A percentile compares a stretch with the other conserved stretches of the same genome.
Evolutionary conservation across 2,888 invertebrate species (phyloP).

Genomic region (Pammene fasciana): DNA sequence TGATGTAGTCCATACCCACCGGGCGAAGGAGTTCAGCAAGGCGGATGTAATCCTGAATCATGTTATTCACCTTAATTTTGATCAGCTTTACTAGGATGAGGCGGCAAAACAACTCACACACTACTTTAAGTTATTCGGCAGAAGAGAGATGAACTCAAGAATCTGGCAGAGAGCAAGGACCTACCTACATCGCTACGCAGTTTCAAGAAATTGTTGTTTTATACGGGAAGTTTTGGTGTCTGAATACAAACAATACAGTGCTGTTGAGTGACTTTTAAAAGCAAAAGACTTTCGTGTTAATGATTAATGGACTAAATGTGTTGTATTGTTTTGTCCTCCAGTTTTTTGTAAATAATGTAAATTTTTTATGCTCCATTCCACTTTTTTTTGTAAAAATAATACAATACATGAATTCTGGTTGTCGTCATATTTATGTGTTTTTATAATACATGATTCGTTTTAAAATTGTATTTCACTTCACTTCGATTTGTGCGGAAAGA

Average conservation of each 20-base stretch:
- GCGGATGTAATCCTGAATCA: constrained; percentile 57
- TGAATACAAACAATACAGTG: constrained; percentile 48
- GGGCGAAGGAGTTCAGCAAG: constrained; percentile 57
- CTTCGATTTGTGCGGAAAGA: too few relatives aligned
- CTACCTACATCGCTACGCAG: constrained; percentile 43
- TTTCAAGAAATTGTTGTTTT: constrained; percentile 43
- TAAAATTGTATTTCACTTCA: constrained; percentile 13
- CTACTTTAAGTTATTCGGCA: constrained; percentile 59
- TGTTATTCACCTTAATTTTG: constrained; percentile 69
- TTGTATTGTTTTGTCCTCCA: constrained; percentile 48
- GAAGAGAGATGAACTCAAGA: constrained; percentile 50
- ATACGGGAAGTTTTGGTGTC: constrained; percentile 48
- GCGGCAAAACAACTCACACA: constrained; percentile 57
- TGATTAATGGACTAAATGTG: constrained; percentile 43
- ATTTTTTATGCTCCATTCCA: constrained; percentile 44
- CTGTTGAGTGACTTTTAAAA: constrained; percentile 49
- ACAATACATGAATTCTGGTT: constrained; percentile 41
- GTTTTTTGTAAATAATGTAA: constrained; percentile 55
- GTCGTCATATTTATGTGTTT: constrained; percentile 42
- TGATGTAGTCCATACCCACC: constrained; percentile 66
- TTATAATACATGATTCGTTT: constrained; percentile 40
- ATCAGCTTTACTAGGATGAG: constrained; percentile 71
- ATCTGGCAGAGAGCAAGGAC: constrained; percentile 35
- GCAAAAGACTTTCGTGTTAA: constrained; percentile 48
- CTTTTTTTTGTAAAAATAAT: constrained; percentile 37